These are phyloP conservation scores for Sisor rabdophorus DNA, from an alignment of 2,113 vertebrate genomes.

Conservation along the genomic window DNA sequence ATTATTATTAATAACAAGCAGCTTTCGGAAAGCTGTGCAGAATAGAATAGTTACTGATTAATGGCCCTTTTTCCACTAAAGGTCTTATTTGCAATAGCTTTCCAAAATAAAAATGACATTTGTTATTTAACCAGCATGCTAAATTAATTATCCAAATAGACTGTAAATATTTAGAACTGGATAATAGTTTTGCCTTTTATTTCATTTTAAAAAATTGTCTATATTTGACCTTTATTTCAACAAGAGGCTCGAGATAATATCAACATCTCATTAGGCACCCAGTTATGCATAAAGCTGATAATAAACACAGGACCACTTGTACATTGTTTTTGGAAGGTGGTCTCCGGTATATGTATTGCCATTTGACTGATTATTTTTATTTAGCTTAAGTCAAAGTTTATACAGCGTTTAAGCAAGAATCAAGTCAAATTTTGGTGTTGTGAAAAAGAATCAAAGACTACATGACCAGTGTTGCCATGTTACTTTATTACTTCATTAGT, in stretches of 20 bases:
- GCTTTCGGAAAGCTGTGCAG: not conserved
- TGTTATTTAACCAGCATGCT: not conserved
- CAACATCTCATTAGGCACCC: not conserved
- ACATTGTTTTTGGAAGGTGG: not conserved
- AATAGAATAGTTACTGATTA: conserved; percentile 1
- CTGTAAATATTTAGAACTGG: not conserved
- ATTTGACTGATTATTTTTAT: not conserved
- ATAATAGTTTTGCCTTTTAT: not conserved
- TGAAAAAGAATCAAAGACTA: no score
- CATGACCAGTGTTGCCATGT: no score
- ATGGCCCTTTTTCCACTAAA: not conserved
- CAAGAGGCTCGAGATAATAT: not conserved
- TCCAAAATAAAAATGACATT: not conserved
- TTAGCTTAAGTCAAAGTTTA: no score
- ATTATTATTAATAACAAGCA: not conserved
- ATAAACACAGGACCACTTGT: not conserved
- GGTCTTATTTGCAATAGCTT: not conserved
- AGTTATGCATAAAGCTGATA: not conserved
- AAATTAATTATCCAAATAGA: not conserved
- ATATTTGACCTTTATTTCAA: not conserved
- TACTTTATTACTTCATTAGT: no score
- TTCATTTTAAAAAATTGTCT: not conserved
- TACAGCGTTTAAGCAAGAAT: no score
- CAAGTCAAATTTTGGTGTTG: no score
- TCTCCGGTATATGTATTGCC: not conserved